These are phyloP conservation scores for Drosophila repletoides DNA, from an alignment of 1,140 invertebrate species.

Conservation along the genomic window DNA sequence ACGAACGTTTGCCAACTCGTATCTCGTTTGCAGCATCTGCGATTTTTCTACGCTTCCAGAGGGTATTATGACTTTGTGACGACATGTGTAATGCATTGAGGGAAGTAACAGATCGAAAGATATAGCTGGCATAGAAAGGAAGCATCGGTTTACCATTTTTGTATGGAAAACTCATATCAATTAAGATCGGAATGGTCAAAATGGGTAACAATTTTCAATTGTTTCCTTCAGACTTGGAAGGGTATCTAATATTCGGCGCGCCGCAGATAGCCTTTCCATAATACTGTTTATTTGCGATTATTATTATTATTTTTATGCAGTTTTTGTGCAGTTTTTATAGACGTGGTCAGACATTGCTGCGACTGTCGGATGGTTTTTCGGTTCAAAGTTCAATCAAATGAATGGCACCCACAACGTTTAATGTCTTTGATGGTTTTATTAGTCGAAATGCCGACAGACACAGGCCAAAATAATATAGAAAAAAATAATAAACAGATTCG, in stretches of 20 bases:
- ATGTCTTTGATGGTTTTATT: conserved; percentile 79
- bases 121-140: too few species aligned
- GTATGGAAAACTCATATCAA: too few species aligned
- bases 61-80: too few species aligned
- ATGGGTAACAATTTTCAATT: too few species aligned
- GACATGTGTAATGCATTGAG: too few species aligned
- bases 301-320: conserved; percentile 68
- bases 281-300: conserved; percentile 64
- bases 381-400: conserved; percentile 75
- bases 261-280: too few species aligned
- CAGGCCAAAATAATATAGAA: conserved; percentile 12
- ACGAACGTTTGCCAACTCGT: conserved; percentile 45
- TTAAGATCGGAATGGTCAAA: too few species aligned
- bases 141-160: too few species aligned
- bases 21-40: conserved; percentile 66
- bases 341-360: conserved; percentile 43
- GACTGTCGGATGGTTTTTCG: conserved; percentile 40
- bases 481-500: too few species aligned
- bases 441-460: conserved; percentile 63
- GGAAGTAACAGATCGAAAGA: too few species aligned
- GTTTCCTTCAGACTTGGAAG: too few species aligned
- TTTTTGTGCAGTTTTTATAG: conserved; percentile 24
- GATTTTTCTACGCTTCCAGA: conserved; percentile 38
- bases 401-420: conserved; percentile 79
- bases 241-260: too few species aligned